phyloP scores from a whole-genome alignment of 2,113 vertebrate species.

The Amia ocellicauda region DNA sequence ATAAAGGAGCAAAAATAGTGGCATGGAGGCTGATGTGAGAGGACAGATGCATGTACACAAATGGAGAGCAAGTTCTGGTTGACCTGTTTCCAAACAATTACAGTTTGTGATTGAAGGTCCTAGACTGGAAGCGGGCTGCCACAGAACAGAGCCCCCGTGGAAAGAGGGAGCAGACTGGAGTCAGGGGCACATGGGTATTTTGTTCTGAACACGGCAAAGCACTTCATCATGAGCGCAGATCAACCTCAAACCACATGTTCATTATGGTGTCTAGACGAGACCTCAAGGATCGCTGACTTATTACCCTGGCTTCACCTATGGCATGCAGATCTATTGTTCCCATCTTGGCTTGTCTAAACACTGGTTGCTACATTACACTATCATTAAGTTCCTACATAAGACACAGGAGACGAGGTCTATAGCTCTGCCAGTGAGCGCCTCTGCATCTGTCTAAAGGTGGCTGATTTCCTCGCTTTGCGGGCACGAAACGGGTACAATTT shows the following conservation, averaged over 20 bases:
- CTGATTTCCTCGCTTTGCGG: not conserved
- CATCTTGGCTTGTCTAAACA: not conserved
- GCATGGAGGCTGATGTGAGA: too few relatives aligned
- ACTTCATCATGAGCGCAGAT: conserved; percentile 1
- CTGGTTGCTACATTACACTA: not conserved
- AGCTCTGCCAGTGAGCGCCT: not conserved
- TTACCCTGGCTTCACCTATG: conserved; percentile 38
- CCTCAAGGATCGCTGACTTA: conserved; percentile 39
- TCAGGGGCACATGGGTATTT: too few relatives aligned
- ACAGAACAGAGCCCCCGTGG: too few relatives aligned
- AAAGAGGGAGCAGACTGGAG: too few relatives aligned
- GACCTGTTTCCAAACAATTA: too few relatives aligned
- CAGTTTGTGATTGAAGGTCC: too few relatives aligned
- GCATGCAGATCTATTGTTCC: conserved; percentile 11
- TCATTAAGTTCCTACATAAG: not conserved
- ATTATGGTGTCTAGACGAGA: conserved; percentile 62
- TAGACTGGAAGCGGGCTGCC: too few relatives aligned
- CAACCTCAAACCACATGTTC: conserved; percentile 52
- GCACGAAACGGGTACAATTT: not conserved
- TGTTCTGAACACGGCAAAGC: conserved; percentile 4
- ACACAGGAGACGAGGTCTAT: not conserved
- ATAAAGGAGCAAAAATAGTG: too few relatives aligned
- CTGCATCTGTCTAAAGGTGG: not conserved
- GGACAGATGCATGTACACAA: too few relatives aligned
- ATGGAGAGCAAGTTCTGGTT: too few relatives aligned